These are phyloP conservation scores for Smutsia gigantea DNA, from an alignment of 2,797 vertebrate genomes.

Conservation along the genomic window DNA sequence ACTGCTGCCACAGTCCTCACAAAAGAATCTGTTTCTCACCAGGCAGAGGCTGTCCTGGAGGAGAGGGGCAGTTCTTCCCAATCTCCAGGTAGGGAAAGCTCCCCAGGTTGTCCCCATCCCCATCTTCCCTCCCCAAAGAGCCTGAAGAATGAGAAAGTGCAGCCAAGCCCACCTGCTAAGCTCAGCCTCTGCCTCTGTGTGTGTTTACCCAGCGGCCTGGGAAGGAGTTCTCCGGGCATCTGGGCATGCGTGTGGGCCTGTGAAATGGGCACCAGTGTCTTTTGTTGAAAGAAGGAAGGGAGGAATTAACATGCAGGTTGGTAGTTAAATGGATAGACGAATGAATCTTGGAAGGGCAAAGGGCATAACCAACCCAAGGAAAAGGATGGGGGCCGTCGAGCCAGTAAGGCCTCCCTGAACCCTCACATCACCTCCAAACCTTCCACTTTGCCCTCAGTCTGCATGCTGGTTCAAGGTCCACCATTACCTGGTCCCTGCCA, in stretches of 20 bases:
- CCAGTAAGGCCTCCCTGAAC: background rate
- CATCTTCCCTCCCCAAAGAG: background rate
- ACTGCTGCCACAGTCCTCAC: background rate
- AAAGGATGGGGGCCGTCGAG: background rate
- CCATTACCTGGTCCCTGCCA: background rate
- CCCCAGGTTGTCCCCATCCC: no score
- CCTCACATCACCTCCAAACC: background rate
- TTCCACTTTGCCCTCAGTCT: background rate
- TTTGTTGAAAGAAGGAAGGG: background rate
- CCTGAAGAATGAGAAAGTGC: background rate
- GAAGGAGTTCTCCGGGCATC: background rate
- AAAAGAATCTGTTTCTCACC: background rate
- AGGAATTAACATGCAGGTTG: background rate
- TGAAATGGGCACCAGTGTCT: background rate
- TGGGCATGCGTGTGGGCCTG: background rate
- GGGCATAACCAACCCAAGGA: background rate
- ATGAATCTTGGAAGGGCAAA: background rate
- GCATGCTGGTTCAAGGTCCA: background rate
- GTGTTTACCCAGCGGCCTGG: background rate
- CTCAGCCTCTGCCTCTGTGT: background rate
- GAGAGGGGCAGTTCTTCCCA: background rate
- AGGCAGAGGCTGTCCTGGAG: background rate
- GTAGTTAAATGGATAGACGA: background rate
- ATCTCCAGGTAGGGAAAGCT: background rate
- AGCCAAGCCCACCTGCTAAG: background rate